Evolutionary conservation across 2,113 vertebrate species (phyloP), one percentile per base, ranked within the genome.

Genomic region (Plectropomus leopardus): DNA sequence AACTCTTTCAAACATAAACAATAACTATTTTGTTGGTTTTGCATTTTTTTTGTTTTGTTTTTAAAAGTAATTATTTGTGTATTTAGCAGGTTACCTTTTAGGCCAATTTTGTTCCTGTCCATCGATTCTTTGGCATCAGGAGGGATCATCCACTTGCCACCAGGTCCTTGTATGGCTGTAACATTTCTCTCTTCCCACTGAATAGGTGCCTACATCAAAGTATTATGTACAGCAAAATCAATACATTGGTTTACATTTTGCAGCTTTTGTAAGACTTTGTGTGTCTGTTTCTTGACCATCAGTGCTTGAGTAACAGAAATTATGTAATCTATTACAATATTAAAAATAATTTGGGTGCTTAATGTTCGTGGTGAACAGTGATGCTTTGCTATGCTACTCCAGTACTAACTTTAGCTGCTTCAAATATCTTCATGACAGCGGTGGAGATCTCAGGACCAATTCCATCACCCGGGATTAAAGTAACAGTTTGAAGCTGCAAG

Each of bases 101-200:
- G 87, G 55, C 98, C 98, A 86, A 99, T 98, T 95, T 98, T 98
- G 94, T 96, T 98, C 91, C 95, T 97, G 92, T 98, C 97, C 98
- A 99, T 99, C 30, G 98, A 99, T 92, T 99, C 98, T 94, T 98
- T 99, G 79, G 96, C 96, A 88, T 99, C 98, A 54, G 95, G 95
- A n/a, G 98, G 98, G 83, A 99, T 99, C 95, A 97, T 97, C 98
- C 98, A 99, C 82, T 95, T 98, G 30, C 98, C 98, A 84, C 97
- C 96, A 0, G 97, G 97, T 44, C 97, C 97, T 90, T 97, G 94
- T 73, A 99, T 98, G 60, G 98, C 98, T 0, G 97, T 94, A 58
- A 99, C 97, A 40, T 96, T 98, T 88, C 96, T 95, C 82, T 99
- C 97, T 85, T 99, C 98, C 97, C 98, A 99, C 64, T 96, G 96